phyloP scores from a whole-genome alignment of 2,888 invertebrate genomes.

The Rambutsinella grinnellia region DNA sequence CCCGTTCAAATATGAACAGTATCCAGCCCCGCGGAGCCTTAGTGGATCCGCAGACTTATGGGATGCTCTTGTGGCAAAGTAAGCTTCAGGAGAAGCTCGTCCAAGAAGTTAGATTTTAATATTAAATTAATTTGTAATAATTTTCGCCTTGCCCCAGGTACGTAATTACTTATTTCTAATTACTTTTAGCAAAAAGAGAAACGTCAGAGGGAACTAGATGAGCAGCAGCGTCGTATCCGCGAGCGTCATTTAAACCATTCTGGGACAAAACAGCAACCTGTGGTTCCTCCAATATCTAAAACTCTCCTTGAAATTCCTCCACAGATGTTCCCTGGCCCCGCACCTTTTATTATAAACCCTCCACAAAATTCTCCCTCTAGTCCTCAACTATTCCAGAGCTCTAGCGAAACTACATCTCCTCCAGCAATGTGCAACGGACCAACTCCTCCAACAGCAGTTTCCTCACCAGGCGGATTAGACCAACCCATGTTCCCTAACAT shows the following conservation, averaged over 20 bases:
- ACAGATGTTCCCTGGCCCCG: constrained; percentile 43
- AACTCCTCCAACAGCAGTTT: constrained; percentile 17
- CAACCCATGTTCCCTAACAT: constrained; percentile 46
- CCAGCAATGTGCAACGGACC: constrained; percentile 13
- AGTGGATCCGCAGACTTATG: constrained; percentile 45
- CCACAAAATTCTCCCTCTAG: constrained; percentile 3
- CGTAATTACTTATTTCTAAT: background rate
- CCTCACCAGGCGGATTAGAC: constrained; percentile 19
- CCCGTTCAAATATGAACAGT: constrained; percentile 11
- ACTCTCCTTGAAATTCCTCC: constrained; percentile 31
- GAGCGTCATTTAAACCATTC: background rate
- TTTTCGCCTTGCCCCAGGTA: background rate
- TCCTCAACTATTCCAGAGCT: too few species aligned
- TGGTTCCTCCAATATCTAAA: background rate
- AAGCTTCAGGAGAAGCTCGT: constrained; percentile 58
- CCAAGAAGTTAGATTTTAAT: constrained; percentile 55
- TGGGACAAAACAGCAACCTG: background rate
- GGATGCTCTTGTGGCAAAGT: constrained; percentile 61
- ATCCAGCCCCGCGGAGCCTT: constrained; percentile 22
- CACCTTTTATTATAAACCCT: constrained; percentile 21
- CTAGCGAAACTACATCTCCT: too few species aligned
- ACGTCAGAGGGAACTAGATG: constrained; percentile 33
- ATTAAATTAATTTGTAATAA: background rate
- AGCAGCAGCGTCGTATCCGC: constrained; percentile 10
- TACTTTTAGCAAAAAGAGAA: constrained; percentile 42